Base-by-base conservation (phyloP, 1,140 invertebrate species). In the Batillaria attramentaria region DNA sequence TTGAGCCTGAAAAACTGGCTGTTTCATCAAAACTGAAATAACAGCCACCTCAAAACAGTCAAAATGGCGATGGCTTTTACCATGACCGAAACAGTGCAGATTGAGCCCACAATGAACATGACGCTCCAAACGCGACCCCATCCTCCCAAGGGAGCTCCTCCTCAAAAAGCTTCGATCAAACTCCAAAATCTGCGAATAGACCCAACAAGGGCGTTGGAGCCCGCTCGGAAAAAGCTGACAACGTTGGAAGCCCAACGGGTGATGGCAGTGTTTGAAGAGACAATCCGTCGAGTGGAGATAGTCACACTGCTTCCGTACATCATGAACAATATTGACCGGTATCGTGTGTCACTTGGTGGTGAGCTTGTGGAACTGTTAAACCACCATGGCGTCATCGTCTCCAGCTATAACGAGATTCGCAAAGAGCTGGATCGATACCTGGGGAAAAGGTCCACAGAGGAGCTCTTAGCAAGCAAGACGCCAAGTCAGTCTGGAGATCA, bases 191-290 rank as follows among this genome's bases (percentile, higher is more conserved):
- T 86, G 43, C 77, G 83, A 50, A 72, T 91, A 10, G 90, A 91
- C 81, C 89, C 89, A 57, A 77, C 87, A 16, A 77, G 89, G 57
- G 89, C 89, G n/a, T 73, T 91, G 54, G 90, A 91, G 79, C 90
- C 90, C 20, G 82, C 88, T 2, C 79, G 89, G 50, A 91, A 91
- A 78, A 91, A 91, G 70, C 83, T 91, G 46, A 78, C 89, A 16
- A 89, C 90, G 13, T 82, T 91, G 75, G 90, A 91, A 81, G 83
- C 90, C 1, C 90, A 91, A 68, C 79, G 90, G 57, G 84, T 91
- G 13, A 90, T 91, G 89, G 84, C 87, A n/a, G 90, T 91, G 6
- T 87, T 90, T 84, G 88, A 88, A 37, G 89, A 91, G 43, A 87
- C 86, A 10, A 89, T 89, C 35, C 81, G 81, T 57, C 84, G 87